Evolutionary conservation across 2,888 invertebrate genomes (phyloP), one percentile per base, ranked within the genome.

Genomic region (Epinotia demarniana): DNA sequence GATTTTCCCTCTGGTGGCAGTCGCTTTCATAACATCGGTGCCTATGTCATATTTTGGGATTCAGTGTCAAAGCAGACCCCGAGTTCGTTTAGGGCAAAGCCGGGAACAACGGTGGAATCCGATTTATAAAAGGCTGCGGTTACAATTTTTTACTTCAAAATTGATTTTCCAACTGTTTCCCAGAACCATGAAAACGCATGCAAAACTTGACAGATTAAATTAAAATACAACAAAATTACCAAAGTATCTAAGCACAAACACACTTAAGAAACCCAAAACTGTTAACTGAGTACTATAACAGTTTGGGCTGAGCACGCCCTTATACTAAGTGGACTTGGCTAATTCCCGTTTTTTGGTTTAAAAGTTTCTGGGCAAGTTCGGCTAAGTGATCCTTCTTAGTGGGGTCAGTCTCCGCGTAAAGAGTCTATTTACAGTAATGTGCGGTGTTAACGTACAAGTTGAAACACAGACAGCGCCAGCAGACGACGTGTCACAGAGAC

Each of bases 271-370:
- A 57, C 58, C n/a, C 18, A 18, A 64, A 72, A 11, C 23, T 55
- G 23, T 46, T 63, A 43, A 55, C 55, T 46, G 43, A 57, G 66
- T 5, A 43, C 64, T 49, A 72, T 72, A 66, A 72, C 49, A 58
- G 64, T 72, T 66, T 57, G 6, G 57, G 46, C 46, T 49, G 18
- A 64, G 57, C 57, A 46, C 33, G 13, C 49, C 66, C 33, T 62
- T 62, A 16, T n/a, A 62, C 43, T 72, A 60, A 72, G 72, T 72
- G 60, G 33, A 49, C 58, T 72, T 72, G 49, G 66, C 57, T 68
- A 53, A 57, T 43, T 57, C 57, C 39, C n/a, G 57, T 58, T 49
- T 66, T 69, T 68, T 4, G 43, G 23, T 55, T 68, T 68, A 57
- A 68, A 68, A 57, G 55, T 53, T 67, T 18, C 8, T 53, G 53